phyloP scores from a whole-genome alignment of 2,797 vertebrate species.

The Tolypeutes matacus region DNA sequence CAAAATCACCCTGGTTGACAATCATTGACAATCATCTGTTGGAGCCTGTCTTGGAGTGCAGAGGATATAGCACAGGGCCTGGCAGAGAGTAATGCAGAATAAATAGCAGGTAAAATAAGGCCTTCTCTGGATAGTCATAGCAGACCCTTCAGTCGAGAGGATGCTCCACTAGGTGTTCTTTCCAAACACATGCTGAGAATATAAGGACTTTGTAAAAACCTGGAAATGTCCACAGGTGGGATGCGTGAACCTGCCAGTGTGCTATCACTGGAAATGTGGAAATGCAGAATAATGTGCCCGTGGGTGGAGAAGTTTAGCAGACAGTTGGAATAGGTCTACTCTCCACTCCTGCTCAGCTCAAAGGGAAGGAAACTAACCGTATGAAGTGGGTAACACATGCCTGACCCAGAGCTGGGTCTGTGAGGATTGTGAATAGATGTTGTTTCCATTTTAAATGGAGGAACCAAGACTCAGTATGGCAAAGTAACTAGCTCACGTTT shows the following conservation, averaged over 20 bases:
- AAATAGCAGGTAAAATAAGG: not conserved
- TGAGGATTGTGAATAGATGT: not conserved
- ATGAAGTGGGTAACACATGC: not conserved
- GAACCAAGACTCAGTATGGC: not conserved
- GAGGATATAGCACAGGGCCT: not conserved
- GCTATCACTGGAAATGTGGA: not conserved
- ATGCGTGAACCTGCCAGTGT: not conserved
- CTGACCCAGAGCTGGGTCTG: not conserved
- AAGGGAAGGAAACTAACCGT: not conserved
- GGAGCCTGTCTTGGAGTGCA: too few relatives aligned
- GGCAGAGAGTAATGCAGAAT: not conserved
- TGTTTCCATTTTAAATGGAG: not conserved
- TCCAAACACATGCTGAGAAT: not conserved
- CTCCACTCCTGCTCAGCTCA: not conserved
- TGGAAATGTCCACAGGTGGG: not conserved
- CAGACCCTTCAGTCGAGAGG: not conserved
- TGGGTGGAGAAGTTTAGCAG: not conserved
- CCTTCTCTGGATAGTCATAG: not conserved
- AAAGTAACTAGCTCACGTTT: not conserved
- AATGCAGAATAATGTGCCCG: not conserved
- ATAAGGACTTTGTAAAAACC: not conserved
- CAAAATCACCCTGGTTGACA: not conserved
- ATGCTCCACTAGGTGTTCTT: not conserved
- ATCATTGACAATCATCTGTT: not conserved
- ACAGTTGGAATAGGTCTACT: not conserved